Evolutionary conservation across 2,888 invertebrate genomes (phyloP), one percentile per base, ranked within the genome.

Genomic region (Drosophila peninsularis): DNA sequence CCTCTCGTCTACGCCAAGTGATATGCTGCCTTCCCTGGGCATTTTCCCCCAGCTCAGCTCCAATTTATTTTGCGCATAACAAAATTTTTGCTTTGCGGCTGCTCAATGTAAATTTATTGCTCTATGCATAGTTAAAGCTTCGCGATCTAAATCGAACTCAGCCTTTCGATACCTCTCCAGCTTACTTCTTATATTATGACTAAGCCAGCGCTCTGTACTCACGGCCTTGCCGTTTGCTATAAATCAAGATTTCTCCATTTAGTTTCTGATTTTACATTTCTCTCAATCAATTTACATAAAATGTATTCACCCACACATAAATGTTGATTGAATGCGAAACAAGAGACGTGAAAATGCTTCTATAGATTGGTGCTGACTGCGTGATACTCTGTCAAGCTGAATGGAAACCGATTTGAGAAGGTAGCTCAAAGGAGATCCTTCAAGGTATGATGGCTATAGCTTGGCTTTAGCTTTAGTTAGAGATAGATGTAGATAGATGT

Each of bases 1-100:
- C 85, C 83, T 88, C 68, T 75, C 84, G 84, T 83, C 83, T 87
- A 83, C 83, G 71, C 69, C 76, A 80, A 82, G 65, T 85, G 80
- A 82, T 85, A 80, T 82, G 75, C 70, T 72, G 65, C 64, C 0
- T 2, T 13, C 21, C 19, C 34, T 11, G 14, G 2, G 3, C 21
- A 41, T 4, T 17, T 17, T 21, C 3, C 42, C 11, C 19, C 6
- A n/a, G 6, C n/a, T 66, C 52, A 62, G 67, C 80, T 81, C 80
- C 87, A 84, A 86, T 83, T 83, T 83, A 73, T 78, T 86, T 84
- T 81, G 42, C 66, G 72, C 72, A 86, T 81, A 81, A 54, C 32
- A 41, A 78, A 79, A 81, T 83, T 79, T 85, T 62, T 76, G 60
- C 60, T 72, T 82, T 85, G 24, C 24, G 44, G 41, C 65, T 65